These are phyloP conservation scores for Pteronura brasiliensis DNA, from an alignment of 2,113 vertebrate genomes.

Conservation along the genomic window DNA sequence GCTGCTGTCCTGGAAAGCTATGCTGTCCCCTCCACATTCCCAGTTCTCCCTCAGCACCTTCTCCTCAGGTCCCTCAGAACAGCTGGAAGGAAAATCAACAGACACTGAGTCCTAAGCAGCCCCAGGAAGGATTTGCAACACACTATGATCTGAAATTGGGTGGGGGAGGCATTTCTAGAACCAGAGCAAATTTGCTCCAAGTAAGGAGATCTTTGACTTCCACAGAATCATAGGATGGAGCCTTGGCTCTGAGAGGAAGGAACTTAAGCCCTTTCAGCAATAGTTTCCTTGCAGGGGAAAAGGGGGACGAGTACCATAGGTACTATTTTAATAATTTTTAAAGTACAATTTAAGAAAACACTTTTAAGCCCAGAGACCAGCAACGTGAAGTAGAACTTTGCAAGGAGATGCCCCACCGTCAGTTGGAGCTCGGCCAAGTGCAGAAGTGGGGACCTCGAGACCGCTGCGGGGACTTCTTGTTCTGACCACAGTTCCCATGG, in stretches of 20 bases:
- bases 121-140: accelerated
- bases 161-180: neutral
- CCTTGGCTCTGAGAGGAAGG: neutral
- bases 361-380: neutral
- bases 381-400: neutral
- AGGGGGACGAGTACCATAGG: too few species aligned
- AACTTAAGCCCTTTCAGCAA: neutral
- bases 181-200: neutral
- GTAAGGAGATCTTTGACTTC: neutral
- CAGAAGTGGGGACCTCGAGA: neutral
- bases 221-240: neutral
- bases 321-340: neutral
- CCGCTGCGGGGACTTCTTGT: neutral
- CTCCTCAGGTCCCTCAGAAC: neutral
- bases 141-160: neutral
- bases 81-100: neutral
- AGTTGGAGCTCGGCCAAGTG: too few species aligned
- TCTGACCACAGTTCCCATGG: accelerated
- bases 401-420: accelerated
- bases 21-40: neutral
- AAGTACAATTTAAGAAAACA: neutral
- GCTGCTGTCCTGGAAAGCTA: neutral
- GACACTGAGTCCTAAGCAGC: neutral
- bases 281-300: neutral
- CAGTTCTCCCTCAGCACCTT: neutral